phyloP scores from a whole-genome alignment of 30 jellyfish, hydroid and myxozoan species.

The Clytia hemisphaerica region DNA sequence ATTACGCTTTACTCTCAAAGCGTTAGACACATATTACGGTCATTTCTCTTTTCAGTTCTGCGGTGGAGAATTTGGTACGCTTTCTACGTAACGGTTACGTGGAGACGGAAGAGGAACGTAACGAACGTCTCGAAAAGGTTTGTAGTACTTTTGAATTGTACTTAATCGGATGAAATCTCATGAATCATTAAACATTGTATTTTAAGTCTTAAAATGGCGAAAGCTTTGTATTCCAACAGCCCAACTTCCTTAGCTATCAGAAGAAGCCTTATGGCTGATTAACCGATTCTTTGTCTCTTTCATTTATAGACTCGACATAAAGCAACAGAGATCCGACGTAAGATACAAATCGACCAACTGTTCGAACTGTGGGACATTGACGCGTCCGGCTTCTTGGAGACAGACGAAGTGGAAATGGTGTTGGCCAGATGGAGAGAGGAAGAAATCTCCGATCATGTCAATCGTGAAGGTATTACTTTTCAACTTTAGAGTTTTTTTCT shows the following conservation, averaged over 20 bases:
- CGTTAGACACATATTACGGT: too few species aligned
- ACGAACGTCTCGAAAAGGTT: conserved; percentile 58
- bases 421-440: conserved; percentile 83
- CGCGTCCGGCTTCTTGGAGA: conserved; percentile 82
- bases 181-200: neutral
- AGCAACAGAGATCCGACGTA: conserved; percentile 71
- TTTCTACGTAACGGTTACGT: conserved; percentile 70
- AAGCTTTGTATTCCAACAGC: too few species aligned
- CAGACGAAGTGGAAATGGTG: conserved; percentile 69
- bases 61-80: conserved; percentile 57
- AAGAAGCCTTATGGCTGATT: neutral
- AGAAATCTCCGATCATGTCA: conserved; percentile 19
- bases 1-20: too few species aligned
- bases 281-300: neutral
- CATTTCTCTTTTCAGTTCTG: conserved; percentile 19
- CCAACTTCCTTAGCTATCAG: neutral
- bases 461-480: conserved; percentile 32
- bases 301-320: conserved; percentile 51
- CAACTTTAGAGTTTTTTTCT: neutral
- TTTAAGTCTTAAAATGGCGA: neutral
- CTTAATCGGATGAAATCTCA: too few species aligned
- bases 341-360: conserved; percentile 58
- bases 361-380: conserved; percentile 91
- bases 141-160: too few species aligned
- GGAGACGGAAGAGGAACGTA: conserved; percentile 80